Base-by-base conservation (phyloP, 2,113 vertebrate species). In the Pitta sordida region DNA sequence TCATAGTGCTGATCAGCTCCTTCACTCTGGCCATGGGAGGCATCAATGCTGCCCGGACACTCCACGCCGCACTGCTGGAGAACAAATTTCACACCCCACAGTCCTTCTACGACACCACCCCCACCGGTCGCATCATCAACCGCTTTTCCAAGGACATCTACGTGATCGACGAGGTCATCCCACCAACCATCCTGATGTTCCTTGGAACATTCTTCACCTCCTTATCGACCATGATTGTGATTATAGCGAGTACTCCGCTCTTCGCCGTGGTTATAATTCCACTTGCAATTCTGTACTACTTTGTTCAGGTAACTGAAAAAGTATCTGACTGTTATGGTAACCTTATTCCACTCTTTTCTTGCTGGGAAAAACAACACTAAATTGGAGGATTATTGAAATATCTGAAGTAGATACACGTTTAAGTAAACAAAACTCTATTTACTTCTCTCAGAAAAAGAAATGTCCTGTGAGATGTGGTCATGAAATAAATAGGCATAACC, bases 81-180 rank as follows among this genome's bases (percentile, higher is more conserved):
- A 99, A 99, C 97, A 99, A 99, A 93, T 97, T 99, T 52, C 98
- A 94, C 90, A 98, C 98, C 0, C 99, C 99, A 0, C 99, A 99
- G 98, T 98, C 99, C 89, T 99, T 99, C 97, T 99, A 98, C 29
- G 99, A 99, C 94, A 99, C 99, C 49, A 99, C 99, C 5, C 99
- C 99, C 0, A 98, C 98, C 2, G 99, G 99, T 55, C 98, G 99
- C 7, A 96, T 99, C 97, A 98, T 99, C 98, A 99, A 99, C 97
- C 98, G 99, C 93, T 99, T 99, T 93, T 99, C 99, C 64, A 99
- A 99, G 98, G 99, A 99, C 97, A 97, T 99, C 93, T 98, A 98
- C 2, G 53, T 99, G 93, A 98, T 99, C 3, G 99, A 99, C 6
- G 99, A 99, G 89, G 97, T 98, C 12, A 98, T 99, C 58, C 98